Evolutionary conservation across 2,113 vertebrate genomes (phyloP).

Genomic region (Oncorhynchus kisutch): DNA sequence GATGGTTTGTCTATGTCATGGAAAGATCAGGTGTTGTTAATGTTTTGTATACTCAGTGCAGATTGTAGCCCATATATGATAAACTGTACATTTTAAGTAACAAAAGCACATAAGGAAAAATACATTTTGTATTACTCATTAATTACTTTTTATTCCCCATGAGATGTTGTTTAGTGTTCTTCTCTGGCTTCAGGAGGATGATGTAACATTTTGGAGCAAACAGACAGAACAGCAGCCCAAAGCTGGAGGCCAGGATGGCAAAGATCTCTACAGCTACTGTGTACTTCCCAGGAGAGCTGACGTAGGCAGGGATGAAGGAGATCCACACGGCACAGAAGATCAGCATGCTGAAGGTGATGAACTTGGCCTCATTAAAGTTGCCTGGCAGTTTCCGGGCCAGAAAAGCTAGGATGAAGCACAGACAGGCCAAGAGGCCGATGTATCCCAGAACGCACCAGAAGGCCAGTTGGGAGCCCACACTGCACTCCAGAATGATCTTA

Average conservation of each 20-base stretch:
- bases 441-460: conserved; percentile 70
- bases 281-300: conserved; percentile 72
- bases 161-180: conserved; percentile 69
- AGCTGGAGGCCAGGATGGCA: conserved; percentile 72
- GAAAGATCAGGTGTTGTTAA: too few species aligned
- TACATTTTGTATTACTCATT: too few species aligned
- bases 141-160: conserved; percentile 53
- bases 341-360: conserved; percentile 70
- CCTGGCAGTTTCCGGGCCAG: conserved; percentile 64
- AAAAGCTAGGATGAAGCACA: conserved; percentile 67
- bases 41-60: too few species aligned
- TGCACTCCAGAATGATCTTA: conserved; percentile 65
- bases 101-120: too few species aligned
- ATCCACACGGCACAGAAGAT: conserved; percentile 70
- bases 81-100: too few species aligned
- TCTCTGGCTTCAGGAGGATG: conserved; percentile 68
- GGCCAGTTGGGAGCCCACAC: conserved; percentile 58
- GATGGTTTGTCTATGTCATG: too few species aligned
- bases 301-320: conserved; percentile 65
- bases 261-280: conserved; percentile 73
- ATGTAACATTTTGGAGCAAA: conserved; percentile 73
- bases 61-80: too few species aligned
- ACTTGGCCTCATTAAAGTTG: conserved; percentile 66
- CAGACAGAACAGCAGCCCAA: conserved; percentile 66
- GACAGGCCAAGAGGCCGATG: conserved; percentile 62